phyloP scores from a whole-genome alignment of 2,797 vertebrate genomes.

The Harpagifer antarcticus region DNA sequence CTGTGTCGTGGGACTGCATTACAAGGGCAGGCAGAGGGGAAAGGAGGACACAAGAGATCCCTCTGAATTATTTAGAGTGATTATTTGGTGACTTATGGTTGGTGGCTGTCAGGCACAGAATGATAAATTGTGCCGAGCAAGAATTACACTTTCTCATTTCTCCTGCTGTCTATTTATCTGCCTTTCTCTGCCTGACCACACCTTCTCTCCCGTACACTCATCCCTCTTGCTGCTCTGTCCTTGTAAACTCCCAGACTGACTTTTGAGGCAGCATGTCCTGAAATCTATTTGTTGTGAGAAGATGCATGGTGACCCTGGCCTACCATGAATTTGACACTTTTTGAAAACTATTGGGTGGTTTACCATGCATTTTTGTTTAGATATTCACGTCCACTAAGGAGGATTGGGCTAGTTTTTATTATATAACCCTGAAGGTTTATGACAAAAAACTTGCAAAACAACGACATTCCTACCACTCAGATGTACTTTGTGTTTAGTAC shows the following conservation, averaged over 20 bases:
- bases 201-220: constrained; percentile 31
- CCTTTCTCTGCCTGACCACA: constrained; percentile 54
- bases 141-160: constrained; percentile 85
- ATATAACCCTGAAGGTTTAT: not conserved
- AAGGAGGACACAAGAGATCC: constrained; percentile 70
- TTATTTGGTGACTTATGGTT: constrained; percentile 86
- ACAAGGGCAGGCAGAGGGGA: constrained; percentile 74
- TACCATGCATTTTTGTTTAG: not conserved
- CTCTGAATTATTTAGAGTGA: constrained; percentile 83
- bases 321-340: not conserved
- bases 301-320: not conserved
- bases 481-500: not conserved
- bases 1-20: constrained; percentile 50
- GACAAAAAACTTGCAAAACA: no score
- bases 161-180: constrained; percentile 75
- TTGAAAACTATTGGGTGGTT: not conserved
- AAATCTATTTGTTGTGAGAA: not conserved
- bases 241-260: constrained; percentile 56
- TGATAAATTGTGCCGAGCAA: constrained; percentile 77
- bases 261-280: constrained; percentile 40
- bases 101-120: constrained; percentile 76
- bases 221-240: constrained; percentile 51
- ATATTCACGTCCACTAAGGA: not conserved
- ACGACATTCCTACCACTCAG: no score
- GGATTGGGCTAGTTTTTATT: constrained; percentile 1